Conservation (phyloP, 2,797 vertebrate species). For the Cyprinodon diabolis region DNA sequence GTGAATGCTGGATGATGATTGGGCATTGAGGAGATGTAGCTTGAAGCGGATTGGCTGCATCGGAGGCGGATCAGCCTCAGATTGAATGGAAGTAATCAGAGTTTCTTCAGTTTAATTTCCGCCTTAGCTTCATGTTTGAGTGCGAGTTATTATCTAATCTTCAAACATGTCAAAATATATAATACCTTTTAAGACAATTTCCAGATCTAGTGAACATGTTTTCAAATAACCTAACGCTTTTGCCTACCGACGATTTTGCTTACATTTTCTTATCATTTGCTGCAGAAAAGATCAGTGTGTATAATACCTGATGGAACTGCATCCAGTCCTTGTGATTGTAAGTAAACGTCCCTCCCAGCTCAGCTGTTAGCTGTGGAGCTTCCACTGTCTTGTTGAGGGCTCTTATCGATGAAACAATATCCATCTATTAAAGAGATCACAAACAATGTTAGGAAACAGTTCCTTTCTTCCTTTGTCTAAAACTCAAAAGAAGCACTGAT, state of each 20-base stretch:
- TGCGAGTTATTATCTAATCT: no score
- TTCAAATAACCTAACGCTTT: neutral
- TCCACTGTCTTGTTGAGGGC: slow-evolving; percentile 88
- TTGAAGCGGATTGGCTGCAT: no score
- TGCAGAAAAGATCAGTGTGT: neutral
- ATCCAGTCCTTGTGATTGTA: slow-evolving; percentile 93
- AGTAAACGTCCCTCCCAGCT: slow-evolving; percentile 86
- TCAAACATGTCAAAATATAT: no score
- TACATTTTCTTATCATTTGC: no score
- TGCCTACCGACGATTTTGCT: no score
- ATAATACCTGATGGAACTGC: slow-evolving; percentile 88
- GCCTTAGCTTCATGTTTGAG: no score
- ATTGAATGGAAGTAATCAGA: no score
- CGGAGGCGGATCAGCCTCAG: no score
- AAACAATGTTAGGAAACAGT: neutral
- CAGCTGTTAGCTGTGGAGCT: slow-evolving; percentile 85
- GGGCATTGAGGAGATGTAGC: no score
- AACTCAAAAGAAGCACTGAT: neutral
- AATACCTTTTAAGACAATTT: no score
- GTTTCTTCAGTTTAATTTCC: no score
- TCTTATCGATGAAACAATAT: slow-evolving; percentile 87
- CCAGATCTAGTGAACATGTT: neutral
- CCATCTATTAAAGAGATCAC: slow-evolving; percentile 80
- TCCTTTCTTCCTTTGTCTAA: neutral
- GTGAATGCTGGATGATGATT: no score